Percentiles rank a stretch among this genome's conserved stretches.
Conservation (phyloP, 2,797 vertebrate species). For the Urosaurus nigricauda region DNA sequence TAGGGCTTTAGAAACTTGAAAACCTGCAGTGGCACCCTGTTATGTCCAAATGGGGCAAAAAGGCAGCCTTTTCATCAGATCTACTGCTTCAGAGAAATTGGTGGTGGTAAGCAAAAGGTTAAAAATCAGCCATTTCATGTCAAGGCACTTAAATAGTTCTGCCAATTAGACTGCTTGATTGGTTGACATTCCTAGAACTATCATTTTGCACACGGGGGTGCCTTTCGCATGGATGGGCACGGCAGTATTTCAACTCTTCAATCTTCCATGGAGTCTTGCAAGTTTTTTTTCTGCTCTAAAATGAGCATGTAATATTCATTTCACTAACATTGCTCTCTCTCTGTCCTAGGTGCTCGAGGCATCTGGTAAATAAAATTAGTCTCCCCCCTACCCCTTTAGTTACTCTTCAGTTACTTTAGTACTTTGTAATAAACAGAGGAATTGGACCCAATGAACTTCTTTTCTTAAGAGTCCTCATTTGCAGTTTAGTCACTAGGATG, state of each 20-base stretch:
- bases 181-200: slow-evolving; percentile 59
- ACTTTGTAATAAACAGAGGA: slow-evolving; percentile 55
- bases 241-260: slow-evolving; percentile 48
- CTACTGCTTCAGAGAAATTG: slow-evolving; percentile 20
- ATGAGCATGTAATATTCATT: slow-evolving; percentile 66
- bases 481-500: slow-evolving; percentile 61
- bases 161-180: slow-evolving; percentile 64
- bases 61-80: not conserved
- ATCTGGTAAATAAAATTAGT: slow-evolving; percentile 71
- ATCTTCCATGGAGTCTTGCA: slow-evolving; percentile 45
- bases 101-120: slow-evolving; percentile 52
- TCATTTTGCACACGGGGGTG: slow-evolving; percentile 57
- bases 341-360: slow-evolving; percentile 57
- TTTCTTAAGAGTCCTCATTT: slow-evolving; percentile 66
- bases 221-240: slow-evolving; percentile 57
- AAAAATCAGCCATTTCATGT: slow-evolving; percentile 47
- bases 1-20: not conserved
- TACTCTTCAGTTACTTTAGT: slow-evolving; percentile 67
- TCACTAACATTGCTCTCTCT: slow-evolving; percentile 62
- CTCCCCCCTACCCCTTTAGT: slow-evolving; percentile 62
- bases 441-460: slow-evolving; percentile 56
- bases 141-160: slow-evolving; percentile 37
- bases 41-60: not conserved
- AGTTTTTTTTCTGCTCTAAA: slow-evolving; percentile 33
- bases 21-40: not conserved